Evolutionary conservation across 2,888 invertebrate species (phyloP).

Genomic region (Spatulosminthurus flaviceps): DNA sequence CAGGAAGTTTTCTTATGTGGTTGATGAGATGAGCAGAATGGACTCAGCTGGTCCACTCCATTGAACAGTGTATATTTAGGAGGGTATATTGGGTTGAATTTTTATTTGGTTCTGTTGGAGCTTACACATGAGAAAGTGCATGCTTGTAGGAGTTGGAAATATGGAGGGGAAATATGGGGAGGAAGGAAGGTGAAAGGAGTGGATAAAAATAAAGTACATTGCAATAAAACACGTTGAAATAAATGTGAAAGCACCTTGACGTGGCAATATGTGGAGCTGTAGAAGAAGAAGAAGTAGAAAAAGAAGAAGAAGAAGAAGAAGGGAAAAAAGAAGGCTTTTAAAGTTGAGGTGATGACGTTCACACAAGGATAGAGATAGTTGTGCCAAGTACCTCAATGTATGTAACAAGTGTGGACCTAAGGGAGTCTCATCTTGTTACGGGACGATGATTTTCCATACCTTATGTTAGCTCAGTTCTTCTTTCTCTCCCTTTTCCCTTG

Average conservation of each 20-base stretch:
- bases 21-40: too few relatives aligned
- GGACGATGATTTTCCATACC: constrained; percentile 6
- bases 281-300: not conserved
- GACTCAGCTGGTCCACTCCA: too few relatives aligned
- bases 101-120: too few relatives aligned
- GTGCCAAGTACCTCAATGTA: constrained; percentile 12
- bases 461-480: not conserved
- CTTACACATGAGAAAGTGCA: too few relatives aligned
- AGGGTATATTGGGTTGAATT: too few relatives aligned
- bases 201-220: constrained; percentile 29
- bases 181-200: not conserved
- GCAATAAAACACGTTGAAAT: constrained; percentile 41
- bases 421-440: constrained; percentile 24
- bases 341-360: constrained; percentile 49
- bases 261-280: not conserved
- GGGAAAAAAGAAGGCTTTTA: constrained; percentile 43
- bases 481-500: not conserved
- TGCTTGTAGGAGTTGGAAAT: not conserved
- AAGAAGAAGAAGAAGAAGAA: not conserved
- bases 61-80: too few relatives aligned
- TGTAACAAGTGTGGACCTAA: not conserved
- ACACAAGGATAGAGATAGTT: constrained; percentile 38
- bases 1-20: too few relatives aligned
- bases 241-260: constrained; percentile 40
- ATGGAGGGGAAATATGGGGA: not conserved